A percentile compares a stretch with the other conserved stretches of the same genome.
Conservation (phyloP, 2,888 invertebrate genomes). For the Eupsilia transversa region DNA sequence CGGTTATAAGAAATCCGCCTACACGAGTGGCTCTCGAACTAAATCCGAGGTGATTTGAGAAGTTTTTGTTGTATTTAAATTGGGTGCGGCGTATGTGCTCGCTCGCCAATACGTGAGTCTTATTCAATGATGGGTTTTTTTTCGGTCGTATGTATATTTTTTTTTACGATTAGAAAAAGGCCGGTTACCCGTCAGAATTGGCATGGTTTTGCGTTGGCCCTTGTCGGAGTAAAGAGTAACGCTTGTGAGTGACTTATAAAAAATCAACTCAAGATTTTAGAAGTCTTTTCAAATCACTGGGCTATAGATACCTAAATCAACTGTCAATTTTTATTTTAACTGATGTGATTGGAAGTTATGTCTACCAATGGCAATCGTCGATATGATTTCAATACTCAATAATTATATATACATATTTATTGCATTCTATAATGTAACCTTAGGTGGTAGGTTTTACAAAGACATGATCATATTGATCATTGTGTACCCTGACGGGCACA, state of each 20-base stretch:
- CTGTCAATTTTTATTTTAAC: neutral
- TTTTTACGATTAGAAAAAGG: slow-evolving; percentile 27
- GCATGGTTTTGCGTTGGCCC: neutral
- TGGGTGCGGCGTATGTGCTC: slow-evolving; percentile 82
- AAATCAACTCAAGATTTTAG: neutral
- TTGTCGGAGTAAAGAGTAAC: neutral
- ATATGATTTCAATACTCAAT: neutral
- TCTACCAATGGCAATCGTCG: neutral
- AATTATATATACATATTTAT: no score
- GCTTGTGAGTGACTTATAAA: neutral
- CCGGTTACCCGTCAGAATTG: neutral
- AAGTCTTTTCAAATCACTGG: neutral
- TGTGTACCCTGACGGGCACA: no score
- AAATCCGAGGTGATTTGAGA: slow-evolving; percentile 87
- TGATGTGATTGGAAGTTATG: neutral
- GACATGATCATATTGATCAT: no score
- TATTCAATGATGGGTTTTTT: slow-evolving; percentile 45
- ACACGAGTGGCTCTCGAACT: slow-evolving; percentile 86
- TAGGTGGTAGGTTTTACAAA: no score
- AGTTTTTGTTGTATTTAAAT: slow-evolving; percentile 88
- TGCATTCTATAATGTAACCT: no score
- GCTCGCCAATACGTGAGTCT: slow-evolving; percentile 61
- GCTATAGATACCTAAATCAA: neutral
- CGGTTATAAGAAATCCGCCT: slow-evolving; percentile 83
- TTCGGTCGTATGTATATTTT: slow-evolving; percentile 17